phyloP scores from a whole-genome alignment of 2,797 vertebrate genomes.

The Alcedo atthis region DNA sequence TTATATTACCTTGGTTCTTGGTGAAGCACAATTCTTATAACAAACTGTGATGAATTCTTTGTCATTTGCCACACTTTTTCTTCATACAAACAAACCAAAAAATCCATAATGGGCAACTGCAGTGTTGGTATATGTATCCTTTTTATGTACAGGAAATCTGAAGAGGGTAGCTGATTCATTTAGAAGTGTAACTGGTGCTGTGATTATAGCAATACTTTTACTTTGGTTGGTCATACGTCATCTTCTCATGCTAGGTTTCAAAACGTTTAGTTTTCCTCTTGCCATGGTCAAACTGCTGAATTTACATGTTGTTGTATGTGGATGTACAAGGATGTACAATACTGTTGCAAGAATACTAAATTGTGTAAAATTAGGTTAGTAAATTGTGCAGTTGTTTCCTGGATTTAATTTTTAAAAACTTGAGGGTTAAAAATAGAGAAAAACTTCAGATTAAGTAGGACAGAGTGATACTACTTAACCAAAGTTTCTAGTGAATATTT shows the following conservation, averaged over 20 bases:
- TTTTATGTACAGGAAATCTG: conserved; percentile 70
- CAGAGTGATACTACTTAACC: conserved; percentile 85
- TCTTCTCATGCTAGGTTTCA: conserved; percentile 63
- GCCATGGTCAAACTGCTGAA: conserved; percentile 72
- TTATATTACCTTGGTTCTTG: conserved; percentile 59
- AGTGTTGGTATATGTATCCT: conserved; percentile 68
- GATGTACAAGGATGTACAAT: conserved; percentile 75
- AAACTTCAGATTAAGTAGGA: conserved; percentile 80
- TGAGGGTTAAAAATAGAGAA: conserved; percentile 59
- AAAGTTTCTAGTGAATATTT: conserved; percentile 87
- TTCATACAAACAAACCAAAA: conserved; percentile 79
- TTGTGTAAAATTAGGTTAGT: conserved; percentile 77
- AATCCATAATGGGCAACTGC: conserved; percentile 72
- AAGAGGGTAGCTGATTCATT: conserved; percentile 69
- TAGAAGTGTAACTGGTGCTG: conserved; percentile 80
- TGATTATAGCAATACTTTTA: conserved; percentile 80
- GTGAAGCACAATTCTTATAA: conserved; percentile 83
- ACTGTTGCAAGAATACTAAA: conserved; percentile 74
- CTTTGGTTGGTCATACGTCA: conserved; percentile 66
- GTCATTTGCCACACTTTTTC: conserved; percentile 55
- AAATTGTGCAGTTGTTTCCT: conserved; percentile 79
- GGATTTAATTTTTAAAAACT: conserved; percentile 63
- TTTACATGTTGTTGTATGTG: conserved; percentile 70
- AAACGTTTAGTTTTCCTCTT: conserved; percentile 76
- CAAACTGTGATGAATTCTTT: conserved; percentile 82